Conservation (phyloP, 64 coral and sea anemone genomes). For the Stichodactyla mertensii region DNA sequence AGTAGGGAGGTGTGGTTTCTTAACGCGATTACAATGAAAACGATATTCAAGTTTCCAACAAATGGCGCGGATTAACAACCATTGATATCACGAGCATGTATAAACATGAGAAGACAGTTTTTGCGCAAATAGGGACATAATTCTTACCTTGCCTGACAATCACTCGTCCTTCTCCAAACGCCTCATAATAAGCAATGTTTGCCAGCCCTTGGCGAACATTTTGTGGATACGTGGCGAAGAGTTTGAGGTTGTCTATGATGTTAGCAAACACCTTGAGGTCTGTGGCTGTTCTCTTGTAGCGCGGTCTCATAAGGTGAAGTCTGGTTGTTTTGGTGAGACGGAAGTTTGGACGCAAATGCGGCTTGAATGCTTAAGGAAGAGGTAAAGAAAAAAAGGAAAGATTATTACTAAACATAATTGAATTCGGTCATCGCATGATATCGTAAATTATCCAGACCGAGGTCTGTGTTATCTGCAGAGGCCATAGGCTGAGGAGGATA, state of each 20-base stretch:
- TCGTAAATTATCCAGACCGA: no score
- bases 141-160: slow-evolving; percentile 64
- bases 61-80: no score
- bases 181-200: slow-evolving; percentile 66
- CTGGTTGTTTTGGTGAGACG: slow-evolving; percentile 33
- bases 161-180: slow-evolving; percentile 59
- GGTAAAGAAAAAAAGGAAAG: neutral
- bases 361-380: slow-evolving; percentile 34
- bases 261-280: slow-evolving; percentile 48
- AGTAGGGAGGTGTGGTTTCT: no score
- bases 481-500: no score
- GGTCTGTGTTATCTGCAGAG: no score
- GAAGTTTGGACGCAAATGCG: slow-evolving; percentile 29
- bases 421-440: no score
- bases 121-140: no score
- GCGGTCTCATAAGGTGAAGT: slow-evolving; percentile 33
- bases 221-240: slow-evolving; percentile 46
- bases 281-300: slow-evolving; percentile 34
- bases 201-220: slow-evolving; percentile 46
- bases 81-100: no score
- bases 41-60: no score
- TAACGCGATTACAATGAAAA: no score
- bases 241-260: slow-evolving; percentile 62
- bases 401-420: neutral
- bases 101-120: no score